Conservation (phyloP, 2,113 vertebrate genomes). For the Eidolon helvum region DNA sequence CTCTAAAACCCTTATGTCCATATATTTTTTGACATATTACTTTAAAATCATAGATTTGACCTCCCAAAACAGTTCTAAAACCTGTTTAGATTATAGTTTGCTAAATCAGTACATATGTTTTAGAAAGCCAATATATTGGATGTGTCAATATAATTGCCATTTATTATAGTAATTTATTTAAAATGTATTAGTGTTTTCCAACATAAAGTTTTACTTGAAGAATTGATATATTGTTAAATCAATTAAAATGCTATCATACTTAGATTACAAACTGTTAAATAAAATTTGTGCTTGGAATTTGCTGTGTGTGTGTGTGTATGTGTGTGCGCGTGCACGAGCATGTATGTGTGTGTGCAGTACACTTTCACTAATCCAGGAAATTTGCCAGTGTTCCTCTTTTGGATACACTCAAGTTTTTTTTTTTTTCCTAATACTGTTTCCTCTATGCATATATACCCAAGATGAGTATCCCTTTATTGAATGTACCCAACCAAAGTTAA, state of each 20-base stretch:
- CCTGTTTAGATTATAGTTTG: neutral
- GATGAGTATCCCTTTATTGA: neutral
- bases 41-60: neutral
- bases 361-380: neutral
- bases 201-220: neutral
- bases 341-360: neutral
- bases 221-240: neutral
- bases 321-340: fast-evolving
- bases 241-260: neutral
- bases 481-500: neutral
- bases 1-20: neutral
- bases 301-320: neutral
- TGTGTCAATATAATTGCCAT: neutral
- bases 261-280: neutral
- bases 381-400: neutral
- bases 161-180: neutral
- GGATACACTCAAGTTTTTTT: neutral
- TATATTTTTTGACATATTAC: neutral
- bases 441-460: neutral
- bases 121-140: neutral
- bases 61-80: neutral
- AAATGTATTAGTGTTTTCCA: neutral
- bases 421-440: neutral
- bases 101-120: neutral
- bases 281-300: neutral